phyloP scores from a whole-genome alignment of 2,113 vertebrate species.

The Daboia siamensis region DNA sequence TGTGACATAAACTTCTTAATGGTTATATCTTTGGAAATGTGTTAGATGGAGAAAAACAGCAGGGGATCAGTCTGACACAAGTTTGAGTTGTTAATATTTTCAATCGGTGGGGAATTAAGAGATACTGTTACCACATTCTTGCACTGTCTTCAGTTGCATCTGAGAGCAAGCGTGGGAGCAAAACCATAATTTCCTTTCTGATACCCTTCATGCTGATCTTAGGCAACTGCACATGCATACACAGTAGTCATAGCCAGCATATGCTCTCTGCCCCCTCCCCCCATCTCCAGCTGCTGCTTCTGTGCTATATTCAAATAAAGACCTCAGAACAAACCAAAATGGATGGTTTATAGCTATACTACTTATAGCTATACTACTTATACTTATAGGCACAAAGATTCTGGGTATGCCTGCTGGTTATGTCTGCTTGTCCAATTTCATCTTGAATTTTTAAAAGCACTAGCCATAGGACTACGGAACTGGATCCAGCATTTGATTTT shows the following conservation, averaged over 20 bases:
- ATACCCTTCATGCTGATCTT: neutral
- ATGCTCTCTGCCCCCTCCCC: too few relatives aligned
- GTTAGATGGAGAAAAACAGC: neutral
- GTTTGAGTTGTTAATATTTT: slow-evolving; percentile 13
- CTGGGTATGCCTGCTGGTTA: neutral
- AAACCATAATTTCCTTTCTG: neutral
- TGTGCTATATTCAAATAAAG: neutral
- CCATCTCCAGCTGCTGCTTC: neutral
- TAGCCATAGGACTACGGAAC: neutral
- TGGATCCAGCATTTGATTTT: neutral
- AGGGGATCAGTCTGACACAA: neutral
- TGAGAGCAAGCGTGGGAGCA: neutral
- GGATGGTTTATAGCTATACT: neutral
- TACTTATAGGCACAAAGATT: neutral
- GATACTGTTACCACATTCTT: slow-evolving; percentile 12
- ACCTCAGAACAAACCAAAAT: neutral
- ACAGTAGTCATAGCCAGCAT: neutral
- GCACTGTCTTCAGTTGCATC: neutral
- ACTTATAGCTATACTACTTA: neutral
- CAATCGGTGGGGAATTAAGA: slow-evolving; percentile 2
- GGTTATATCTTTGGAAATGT: neutral
- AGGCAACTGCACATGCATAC: neutral
- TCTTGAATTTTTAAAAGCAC: neutral
- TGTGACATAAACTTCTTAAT: neutral
- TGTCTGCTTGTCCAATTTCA: neutral